Evolutionary conservation across 2,113 vertebrate genomes (phyloP), one percentile per base, ranked within the genome.

Genomic region (Zapornia atra): DNA sequence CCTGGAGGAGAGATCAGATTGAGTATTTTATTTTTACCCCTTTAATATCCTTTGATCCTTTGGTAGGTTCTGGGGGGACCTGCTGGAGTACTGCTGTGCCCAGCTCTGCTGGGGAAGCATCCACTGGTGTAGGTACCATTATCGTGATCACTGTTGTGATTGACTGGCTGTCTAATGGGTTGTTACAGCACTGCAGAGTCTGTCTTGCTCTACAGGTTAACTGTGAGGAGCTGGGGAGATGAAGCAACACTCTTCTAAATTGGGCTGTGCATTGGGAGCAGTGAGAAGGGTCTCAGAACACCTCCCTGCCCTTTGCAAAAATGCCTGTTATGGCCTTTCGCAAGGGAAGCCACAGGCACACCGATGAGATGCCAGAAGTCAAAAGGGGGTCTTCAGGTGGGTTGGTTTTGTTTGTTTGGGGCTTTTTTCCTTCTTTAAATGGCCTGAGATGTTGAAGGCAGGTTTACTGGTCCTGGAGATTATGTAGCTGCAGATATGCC

Each of bases 221-320:
- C 82, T 63, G 79, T 86, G 88, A 94, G 92, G 73, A 94, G 73
- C 90, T 84, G 57, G 77, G 90, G 88, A 94, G 92, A 86, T 78
- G 72, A 86, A 96, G 83, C 53, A 93, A 53, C 76, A 13, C 50
- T 92, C 56, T 53, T 86, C 33, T 87, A 96, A 96, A 96, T 90
- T 95, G 93, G 93, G 56, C 80, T 92, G 86, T 95, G 90, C 53
- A 86, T 88, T 94, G 91, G 92, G 83, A 92, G 80, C 57, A 79
- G 56, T 44, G 65, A 60, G 83, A 79, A 84, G 50, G 44, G 48
- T 60, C 76, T 88, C 85, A 63, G 63, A 82, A 87, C 51, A 66
- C 0, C 70, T 71, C 50, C 88, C 46, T 70, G 54, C 42, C 26
- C 71, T 77, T 63, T 42, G 36, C 85, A 86, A 90, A 90, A 93